Conservation (phyloP, 2,888 invertebrate genomes). For the Lycia hirtaria region DNA sequence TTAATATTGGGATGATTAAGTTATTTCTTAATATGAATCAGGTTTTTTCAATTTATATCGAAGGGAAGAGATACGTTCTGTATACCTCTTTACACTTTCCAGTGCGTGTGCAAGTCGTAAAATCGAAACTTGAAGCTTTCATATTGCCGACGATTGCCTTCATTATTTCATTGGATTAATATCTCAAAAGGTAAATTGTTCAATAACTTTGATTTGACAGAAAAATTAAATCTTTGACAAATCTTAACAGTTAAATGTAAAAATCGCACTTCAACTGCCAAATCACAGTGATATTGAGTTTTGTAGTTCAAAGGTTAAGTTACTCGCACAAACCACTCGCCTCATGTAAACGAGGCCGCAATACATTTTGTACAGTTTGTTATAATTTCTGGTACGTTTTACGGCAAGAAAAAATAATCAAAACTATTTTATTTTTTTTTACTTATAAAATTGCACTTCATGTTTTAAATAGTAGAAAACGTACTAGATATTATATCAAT, state of each 20-base stretch:
- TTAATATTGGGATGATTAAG: too few species aligned
- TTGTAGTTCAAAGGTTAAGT: not conserved
- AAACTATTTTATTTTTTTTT: not conserved
- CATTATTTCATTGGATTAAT: not conserved
- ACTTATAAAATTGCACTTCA: not conserved
- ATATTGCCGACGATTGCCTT: not conserved
- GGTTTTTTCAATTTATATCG: slow-evolving; percentile 1
- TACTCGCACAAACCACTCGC: slow-evolving; percentile 29
- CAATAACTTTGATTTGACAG: not conserved
- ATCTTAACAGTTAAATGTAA: not conserved
- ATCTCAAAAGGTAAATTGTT: not conserved
- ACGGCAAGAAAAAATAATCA: not conserved
- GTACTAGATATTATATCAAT: slow-evolving; percentile 17
- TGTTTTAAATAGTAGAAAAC: not conserved
- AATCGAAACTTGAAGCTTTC: not conserved
- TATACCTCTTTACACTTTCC: not conserved
- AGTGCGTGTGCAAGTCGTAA: slow-evolving; percentile 8
- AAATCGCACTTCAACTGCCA: not conserved
- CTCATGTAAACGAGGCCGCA: slow-evolving; percentile 47
- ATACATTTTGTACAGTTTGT: slow-evolving; percentile 48
- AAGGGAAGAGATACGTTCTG: not conserved
- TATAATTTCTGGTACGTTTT: slow-evolving; percentile 13
- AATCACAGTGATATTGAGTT: not conserved
- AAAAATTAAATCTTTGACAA: not conserved
- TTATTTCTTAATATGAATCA: too few species aligned